These are phyloP conservation scores for Hippopotamyrus pictus DNA, from an alignment of 2,797 vertebrate genomes.

Conservation along the genomic window DNA sequence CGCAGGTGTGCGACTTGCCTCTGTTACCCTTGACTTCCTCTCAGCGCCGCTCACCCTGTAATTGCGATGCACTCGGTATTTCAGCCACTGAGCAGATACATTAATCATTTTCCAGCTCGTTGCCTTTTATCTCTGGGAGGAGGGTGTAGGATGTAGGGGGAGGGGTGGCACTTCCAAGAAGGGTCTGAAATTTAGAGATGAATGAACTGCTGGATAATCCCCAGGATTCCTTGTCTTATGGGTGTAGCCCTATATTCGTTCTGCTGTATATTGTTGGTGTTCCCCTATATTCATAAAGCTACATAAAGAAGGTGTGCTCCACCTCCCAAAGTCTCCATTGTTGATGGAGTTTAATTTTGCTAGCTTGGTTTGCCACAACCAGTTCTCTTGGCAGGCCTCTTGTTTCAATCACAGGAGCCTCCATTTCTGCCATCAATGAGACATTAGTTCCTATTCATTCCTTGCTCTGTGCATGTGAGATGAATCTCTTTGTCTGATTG, in stretches of 20 bases:
- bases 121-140: slow-evolving; percentile 75
- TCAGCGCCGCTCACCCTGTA: slow-evolving; percentile 59
- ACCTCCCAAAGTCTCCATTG: not conserved
- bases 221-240: not conserved
- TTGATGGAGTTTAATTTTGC: not conserved
- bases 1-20: slow-evolving; percentile 39
- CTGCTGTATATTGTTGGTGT: not conserved
- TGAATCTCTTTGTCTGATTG: not conserved
- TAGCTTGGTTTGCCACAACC: not conserved
- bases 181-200: not conserved
- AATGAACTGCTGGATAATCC: not conserved
- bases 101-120: slow-evolving; percentile 76
- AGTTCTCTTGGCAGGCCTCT: not conserved
- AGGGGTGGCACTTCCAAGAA: not conserved
- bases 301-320: not conserved
- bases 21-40: slow-evolving; percentile 40
- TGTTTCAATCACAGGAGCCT: not conserved
- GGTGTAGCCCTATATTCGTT: not conserved
- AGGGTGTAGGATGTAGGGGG: not conserved
- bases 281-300: not conserved
- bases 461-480: not conserved
- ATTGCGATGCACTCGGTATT: slow-evolving; percentile 65
- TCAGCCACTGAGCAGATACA: slow-evolving; percentile 63
- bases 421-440: not conserved
- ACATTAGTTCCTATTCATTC: not conserved